phyloP scores from a whole-genome alignment of 2,888 invertebrate genomes.

The Lochmaea crataegi region DNA sequence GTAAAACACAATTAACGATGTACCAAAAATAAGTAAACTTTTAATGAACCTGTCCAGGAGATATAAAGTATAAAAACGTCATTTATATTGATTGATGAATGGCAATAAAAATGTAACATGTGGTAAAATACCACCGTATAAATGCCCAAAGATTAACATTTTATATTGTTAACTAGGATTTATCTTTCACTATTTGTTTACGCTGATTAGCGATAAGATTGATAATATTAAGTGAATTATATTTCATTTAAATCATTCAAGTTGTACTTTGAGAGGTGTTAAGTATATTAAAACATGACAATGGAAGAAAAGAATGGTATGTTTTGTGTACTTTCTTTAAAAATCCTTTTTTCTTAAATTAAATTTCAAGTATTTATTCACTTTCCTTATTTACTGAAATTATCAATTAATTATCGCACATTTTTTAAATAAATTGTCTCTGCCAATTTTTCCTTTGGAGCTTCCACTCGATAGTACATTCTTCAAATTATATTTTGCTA shows the following conservation, averaged over 20 bases:
- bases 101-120: not conserved
- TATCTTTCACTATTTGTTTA: not conserved
- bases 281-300: not conserved
- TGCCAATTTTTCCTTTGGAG: too few relatives aligned
- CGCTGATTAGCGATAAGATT: conserved; percentile 2
- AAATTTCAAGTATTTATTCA: too few relatives aligned
- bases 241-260: not conserved
- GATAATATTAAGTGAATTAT: not conserved
- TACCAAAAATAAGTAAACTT: not conserved
- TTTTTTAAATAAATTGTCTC: too few relatives aligned
- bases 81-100: conserved; percentile 16
- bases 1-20: not conserved
- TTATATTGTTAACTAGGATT: not conserved
- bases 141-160: not conserved
- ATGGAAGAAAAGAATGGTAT: not conserved
- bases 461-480: too few relatives aligned
- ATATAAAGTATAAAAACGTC: not conserved
- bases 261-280: not conserved
- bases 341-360: not conserved
- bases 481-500: too few relatives aligned
- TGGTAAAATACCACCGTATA: not conserved
- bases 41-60: not conserved
- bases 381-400: too few relatives aligned
- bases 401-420: too few relatives aligned
- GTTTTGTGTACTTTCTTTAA: not conserved